Evolutionary conservation across 1,140 invertebrate species (phyloP).

Genomic region (Thalassaphorura encarpata): DNA sequence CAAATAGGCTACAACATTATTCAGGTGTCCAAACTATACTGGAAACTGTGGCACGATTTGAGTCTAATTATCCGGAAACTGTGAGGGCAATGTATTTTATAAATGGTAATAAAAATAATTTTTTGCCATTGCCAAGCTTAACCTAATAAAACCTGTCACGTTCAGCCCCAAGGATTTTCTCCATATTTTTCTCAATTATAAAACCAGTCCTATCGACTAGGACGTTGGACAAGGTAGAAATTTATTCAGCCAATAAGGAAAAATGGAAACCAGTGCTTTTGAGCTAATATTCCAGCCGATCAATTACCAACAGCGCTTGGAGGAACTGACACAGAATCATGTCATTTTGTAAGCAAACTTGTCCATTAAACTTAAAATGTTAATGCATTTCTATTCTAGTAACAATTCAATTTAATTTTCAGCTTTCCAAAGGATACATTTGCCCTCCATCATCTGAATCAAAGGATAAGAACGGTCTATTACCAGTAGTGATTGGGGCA

Average conservation of each 20-base stretch:
- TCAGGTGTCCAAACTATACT: constrained; percentile 10
- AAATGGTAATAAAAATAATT: constrained; percentile 19
- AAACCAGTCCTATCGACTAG: constrained; percentile 83
- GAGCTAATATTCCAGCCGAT: constrained; percentile 51
- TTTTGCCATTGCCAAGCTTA: too few species aligned
- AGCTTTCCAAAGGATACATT: too few species aligned
- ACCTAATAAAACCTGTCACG: too few species aligned
- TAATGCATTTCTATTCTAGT: neutral
- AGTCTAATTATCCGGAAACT: constrained; percentile 25
- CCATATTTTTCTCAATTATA: constrained; percentile 71
- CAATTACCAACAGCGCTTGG: constrained; percentile 68
- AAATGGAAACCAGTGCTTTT: constrained; percentile 70
- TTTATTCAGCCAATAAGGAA: constrained; percentile 59
- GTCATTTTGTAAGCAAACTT: neutral
- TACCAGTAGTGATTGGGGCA: constrained; percentile 15
- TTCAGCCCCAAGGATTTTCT: constrained; percentile 74
- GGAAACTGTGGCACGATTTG: constrained; percentile 14
- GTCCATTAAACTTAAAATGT: neutral
- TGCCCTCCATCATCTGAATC: too few species aligned
- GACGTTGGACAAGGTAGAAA: constrained; percentile 78
- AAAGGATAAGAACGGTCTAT: too few species aligned
- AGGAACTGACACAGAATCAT: constrained; percentile 46
- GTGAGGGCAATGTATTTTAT: constrained; percentile 14
- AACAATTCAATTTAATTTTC: neutral
- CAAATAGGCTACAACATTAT: too few species aligned